A percentile compares a stretch with the other conserved stretches of the same genome.
Evolutionary conservation across 2,797 vertebrate species (phyloP).

Genomic region (Hylomyscus alleni): DNA sequence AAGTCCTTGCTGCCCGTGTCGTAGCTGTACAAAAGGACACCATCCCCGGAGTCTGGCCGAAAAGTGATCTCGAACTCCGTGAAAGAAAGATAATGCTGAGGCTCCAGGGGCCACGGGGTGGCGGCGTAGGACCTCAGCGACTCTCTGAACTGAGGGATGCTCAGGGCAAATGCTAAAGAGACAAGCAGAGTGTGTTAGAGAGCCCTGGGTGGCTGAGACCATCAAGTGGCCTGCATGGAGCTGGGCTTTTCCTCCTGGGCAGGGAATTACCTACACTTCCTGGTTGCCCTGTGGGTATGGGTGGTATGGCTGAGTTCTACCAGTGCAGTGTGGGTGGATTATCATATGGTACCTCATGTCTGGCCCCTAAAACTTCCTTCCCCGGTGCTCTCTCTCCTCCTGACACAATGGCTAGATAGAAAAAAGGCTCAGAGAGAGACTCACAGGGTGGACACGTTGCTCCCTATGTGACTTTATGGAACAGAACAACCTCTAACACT

Average conservation of each 20-base stretch:
- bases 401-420: background rate
- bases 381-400: background rate
- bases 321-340: background rate
- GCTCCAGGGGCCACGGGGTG: constrained; percentile 94
- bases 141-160: constrained; percentile 95
- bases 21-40: constrained; percentile 95
- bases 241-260: background rate
- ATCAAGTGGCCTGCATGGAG: background rate
- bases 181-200: constrained; percentile 67
- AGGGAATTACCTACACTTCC: background rate
- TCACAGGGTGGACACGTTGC: background rate
- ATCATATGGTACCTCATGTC: no score
- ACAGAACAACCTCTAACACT: background rate
- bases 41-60: constrained; percentile 90
- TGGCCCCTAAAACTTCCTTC: background rate
- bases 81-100: constrained; percentile 96
- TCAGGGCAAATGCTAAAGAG: constrained; percentile 92
- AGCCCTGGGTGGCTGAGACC: background rate
- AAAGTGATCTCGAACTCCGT: constrained; percentile 97
- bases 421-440: background rate
- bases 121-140: constrained; percentile 93
- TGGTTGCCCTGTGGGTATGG: background rate
- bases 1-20: constrained; percentile 95
- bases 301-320: background rate
- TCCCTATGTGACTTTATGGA: background rate